These are phyloP conservation scores for Syndactyla subalaris DNA, from an alignment of 2,797 vertebrate genomes.

Conservation along the genomic window DNA sequence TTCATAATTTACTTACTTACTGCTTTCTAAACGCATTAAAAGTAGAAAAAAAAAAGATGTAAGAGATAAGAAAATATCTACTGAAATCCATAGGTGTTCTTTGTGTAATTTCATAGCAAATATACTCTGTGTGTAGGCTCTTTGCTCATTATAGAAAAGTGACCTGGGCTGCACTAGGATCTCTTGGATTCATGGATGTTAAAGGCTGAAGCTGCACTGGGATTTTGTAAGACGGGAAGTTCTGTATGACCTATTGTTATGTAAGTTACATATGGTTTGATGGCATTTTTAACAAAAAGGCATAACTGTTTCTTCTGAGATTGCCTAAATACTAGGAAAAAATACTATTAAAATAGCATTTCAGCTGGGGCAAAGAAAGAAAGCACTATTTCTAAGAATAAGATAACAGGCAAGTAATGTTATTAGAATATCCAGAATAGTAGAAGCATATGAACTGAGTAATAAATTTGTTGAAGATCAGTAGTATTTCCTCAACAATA, in stretches of 20 bases:
- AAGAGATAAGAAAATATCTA: not conserved
- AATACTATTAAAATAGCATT: not conserved
- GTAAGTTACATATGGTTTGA: not conserved
- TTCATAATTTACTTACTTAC: not conserved
- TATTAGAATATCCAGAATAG: not conserved
- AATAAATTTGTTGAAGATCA: not conserved
- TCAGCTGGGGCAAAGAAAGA: not conserved
- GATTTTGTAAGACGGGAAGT: not conserved
- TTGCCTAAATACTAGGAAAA: not conserved
- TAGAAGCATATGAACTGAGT: not conserved
- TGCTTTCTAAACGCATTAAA: not conserved
- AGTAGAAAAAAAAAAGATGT: not conserved
- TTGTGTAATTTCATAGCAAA: fast-evolving
- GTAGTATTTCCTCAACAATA: not conserved
- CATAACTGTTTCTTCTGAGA: not conserved
- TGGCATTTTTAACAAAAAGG: not conserved
- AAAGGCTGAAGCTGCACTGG: not conserved
- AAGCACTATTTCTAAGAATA: not conserved
- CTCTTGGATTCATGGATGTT: fast-evolving
- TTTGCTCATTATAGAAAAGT: not conserved
- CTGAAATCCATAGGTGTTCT: not conserved
- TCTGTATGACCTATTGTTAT: not conserved
- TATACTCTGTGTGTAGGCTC: not conserved
- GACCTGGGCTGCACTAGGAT: not conserved
- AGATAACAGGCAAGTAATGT: not conserved